Evolutionary conservation across 2,113 vertebrate genomes (phyloP).

Genomic region (Ctenomys sociabilis): DNA sequence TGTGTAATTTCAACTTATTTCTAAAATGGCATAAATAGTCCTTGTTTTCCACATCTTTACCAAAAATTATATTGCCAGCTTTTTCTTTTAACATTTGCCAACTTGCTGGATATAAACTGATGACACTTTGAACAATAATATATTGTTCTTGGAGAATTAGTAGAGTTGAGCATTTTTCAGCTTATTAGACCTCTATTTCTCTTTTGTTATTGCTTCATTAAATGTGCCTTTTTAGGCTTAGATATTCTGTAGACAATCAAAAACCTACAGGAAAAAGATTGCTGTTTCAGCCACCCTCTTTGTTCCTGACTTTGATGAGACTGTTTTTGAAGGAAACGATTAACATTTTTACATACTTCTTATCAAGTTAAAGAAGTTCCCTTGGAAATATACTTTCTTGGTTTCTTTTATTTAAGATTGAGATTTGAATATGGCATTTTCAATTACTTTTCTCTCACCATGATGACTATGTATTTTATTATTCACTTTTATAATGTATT

Average conservation of each 20-base stretch:
- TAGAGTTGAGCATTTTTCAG: not conserved
- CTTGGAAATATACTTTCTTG: not conserved
- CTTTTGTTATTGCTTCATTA: not conserved
- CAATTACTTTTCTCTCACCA: not conserved
- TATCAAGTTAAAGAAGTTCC: not conserved
- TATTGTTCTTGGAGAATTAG: conserved; percentile 1
- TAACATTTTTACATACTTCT: not conserved
- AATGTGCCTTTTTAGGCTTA: not conserved
- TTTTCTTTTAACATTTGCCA: not conserved
- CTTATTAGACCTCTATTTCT: not conserved
- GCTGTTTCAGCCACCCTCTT: not conserved
- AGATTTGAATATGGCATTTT: not conserved
- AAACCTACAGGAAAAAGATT: not conserved
- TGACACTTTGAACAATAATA: not conserved
- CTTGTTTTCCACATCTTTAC: not conserved
- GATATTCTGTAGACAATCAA: not conserved
- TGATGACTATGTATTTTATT: not conserved
- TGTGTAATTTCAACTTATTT: not conserved
- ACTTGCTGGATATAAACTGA: not conserved
- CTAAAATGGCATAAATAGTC: rapidly evolving
- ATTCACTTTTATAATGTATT: not conserved
- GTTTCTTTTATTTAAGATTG: not conserved
- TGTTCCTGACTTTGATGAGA: conserved; percentile 32
- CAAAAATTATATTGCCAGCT: not conserved
- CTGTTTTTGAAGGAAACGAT: not conserved